phyloP scores from a whole-genome alignment of 2,888 invertebrate species.

The Aphidoletes aphidimyza region DNA sequence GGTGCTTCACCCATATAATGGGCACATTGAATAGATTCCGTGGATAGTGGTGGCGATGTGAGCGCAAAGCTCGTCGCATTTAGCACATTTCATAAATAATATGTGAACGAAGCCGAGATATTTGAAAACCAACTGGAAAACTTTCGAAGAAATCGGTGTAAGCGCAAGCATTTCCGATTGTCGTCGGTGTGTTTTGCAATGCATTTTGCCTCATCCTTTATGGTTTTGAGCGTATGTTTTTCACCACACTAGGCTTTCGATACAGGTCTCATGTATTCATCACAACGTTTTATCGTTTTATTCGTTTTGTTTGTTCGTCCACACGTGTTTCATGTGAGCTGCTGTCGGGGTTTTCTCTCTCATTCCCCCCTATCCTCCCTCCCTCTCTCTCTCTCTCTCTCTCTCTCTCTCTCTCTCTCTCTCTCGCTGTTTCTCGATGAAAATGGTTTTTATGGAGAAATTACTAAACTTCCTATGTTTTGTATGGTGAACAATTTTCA shows the following conservation, averaged over 20 bases:
- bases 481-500: background rate
- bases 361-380: no score
- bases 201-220: conserved; percentile 15
- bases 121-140: conserved; percentile 14
- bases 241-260: background rate
- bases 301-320: background rate
- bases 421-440: background rate
- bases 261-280: conserved; percentile 9
- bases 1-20: background rate
- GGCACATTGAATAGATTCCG: no score
- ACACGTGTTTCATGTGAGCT: background rate
- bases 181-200: background rate
- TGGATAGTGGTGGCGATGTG: no score
- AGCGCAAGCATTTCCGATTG: background rate
- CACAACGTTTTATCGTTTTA: background rate
- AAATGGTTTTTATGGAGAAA: background rate
- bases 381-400: no score
- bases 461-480: conserved; percentile 1
- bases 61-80: background rate
- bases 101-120: conserved; percentile 18
- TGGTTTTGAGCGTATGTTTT: background rate
- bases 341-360: background rate
- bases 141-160: background rate
- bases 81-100: conserved; percentile 42
- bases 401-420: background rate